Percentiles rank a stretch among this genome's conserved stretches.
These are phyloP conservation scores for Rynchops niger DNA, from an alignment of 2,113 vertebrate species.

Conservation along the genomic window DNA sequence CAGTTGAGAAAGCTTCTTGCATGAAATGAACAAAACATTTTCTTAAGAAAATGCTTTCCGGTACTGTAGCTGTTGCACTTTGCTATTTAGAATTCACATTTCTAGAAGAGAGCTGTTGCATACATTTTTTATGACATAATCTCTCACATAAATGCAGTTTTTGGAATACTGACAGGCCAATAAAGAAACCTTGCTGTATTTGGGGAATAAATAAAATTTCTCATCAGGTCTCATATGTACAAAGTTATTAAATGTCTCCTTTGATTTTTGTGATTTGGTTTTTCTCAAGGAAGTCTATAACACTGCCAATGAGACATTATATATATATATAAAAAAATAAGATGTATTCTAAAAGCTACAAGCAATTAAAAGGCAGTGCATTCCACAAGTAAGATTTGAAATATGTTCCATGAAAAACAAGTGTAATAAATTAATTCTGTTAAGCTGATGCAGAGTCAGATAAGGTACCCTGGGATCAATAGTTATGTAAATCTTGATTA, in stretches of 20 bases:
- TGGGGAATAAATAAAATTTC: conserved; percentile 63
- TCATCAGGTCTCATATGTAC: conserved; percentile 41
- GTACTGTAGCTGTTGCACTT: background rate
- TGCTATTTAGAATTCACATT: conserved; percentile 41
- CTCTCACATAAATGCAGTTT: conserved; percentile 69
- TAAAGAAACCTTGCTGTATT: conserved; percentile 59
- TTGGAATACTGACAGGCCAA: conserved; percentile 61
- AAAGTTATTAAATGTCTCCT: conserved; percentile 62
- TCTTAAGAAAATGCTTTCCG: conserved; percentile 4
- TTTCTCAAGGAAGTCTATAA: background rate
- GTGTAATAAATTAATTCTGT: background rate
- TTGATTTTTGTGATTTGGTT: conserved; percentile 15
- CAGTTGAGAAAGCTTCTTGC: background rate
- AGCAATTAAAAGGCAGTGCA: background rate
- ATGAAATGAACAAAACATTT: background rate
- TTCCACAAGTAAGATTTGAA: conserved; percentile 10
- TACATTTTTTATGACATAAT: conserved; percentile 73
- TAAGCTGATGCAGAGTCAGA: background rate
- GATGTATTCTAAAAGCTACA: conserved; percentile 7
- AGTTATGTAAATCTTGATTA: background rate
- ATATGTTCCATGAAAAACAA: background rate
- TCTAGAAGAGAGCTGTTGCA: conserved; percentile 48
- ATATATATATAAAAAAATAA: background rate
- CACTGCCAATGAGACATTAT: background rate
- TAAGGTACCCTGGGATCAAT: background rate